Base-by-base conservation (phyloP, 2,888 invertebrate genomes). In the Pandemis cinnamomeana region DNA sequence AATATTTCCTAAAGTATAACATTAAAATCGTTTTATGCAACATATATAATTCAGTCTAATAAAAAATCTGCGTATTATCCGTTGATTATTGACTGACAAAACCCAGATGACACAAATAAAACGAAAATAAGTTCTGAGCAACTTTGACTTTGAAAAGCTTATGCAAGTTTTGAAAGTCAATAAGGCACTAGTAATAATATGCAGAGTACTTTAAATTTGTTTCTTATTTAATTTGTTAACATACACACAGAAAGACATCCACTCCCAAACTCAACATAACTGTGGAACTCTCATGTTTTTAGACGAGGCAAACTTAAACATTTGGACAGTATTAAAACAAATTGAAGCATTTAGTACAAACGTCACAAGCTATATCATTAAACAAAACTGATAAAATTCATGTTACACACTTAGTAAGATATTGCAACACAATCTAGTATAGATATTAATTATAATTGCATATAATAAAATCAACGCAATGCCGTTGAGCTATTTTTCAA, bases 21-120 rank as follows among this genome's bases (percentile, higher is more conserved):
- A 87, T 86, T 86, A 81, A 81, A 88, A 88, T 87, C 86, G 88
- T 89, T 89, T 85, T 79, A 82, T 82, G 85, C 87, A 90, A 91
- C 89, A 88, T 83, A 89, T 84, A 87, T 86, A 87, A 86, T 86
- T 92, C 92, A 92, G 92, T 91, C 91, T 91, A 92, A 89, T 87
- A 86, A 81, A 78, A 84, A 86, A 36, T 66, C 90, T 89, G 89
- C 90, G 75, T 89, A 89, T 89, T 88, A 80, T 81, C 71, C 68
- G 78, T 84, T 80, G 76, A 80, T 86, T 89, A 89, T 90, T 91
- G 91, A 91, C 90, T 88, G 78, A 84, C 90, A 91, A 89, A 85
- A 80, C 86, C 80, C 83, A 83, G 81, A 71, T 67, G 48, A 60
- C 60, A 69, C n/a, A 73, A 51, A 60, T 13, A 44, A 55, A 70